These are phyloP conservation scores for Cheilosia variabilis DNA, from an alignment of 2,888 invertebrate species.

Conservation along the genomic window DNA sequence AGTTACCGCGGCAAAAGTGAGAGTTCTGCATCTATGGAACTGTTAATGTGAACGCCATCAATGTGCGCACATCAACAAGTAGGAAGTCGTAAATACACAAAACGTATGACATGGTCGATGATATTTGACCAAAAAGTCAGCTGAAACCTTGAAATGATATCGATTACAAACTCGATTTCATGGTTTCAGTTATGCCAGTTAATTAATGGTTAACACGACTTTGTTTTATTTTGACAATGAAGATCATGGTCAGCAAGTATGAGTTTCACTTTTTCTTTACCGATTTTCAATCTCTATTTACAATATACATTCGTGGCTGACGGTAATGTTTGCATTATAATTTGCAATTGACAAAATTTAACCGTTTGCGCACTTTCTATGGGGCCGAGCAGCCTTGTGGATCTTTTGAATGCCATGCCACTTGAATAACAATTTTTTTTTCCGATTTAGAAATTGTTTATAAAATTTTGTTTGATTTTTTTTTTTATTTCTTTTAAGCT, in stretches of 20 bases:
- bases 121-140: neutral
- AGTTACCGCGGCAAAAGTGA: slow-evolving; percentile 52
- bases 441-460: slow-evolving; percentile 34
- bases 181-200: neutral
- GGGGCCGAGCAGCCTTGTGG: slow-evolving; percentile 36
- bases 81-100: slow-evolving; percentile 42
- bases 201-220: slow-evolving; percentile 27
- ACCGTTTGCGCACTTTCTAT: slow-evolving; percentile 43
- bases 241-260: slow-evolving; percentile 50
- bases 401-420: slow-evolving; percentile 20
- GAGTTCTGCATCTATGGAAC: slow-evolving; percentile 43
- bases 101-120: neutral
- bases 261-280: slow-evolving; percentile 64
- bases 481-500: slow-evolving; percentile 84
- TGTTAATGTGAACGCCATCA: slow-evolving; percentile 25
- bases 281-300: slow-evolving; percentile 46
- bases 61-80: neutral
- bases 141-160: slow-evolving; percentile 45
- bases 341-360: slow-evolving; percentile 47
- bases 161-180: neutral
- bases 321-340: slow-evolving; percentile 21
- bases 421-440: slow-evolving; percentile 32
- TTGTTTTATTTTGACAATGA: slow-evolving; percentile 29
- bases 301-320: neutral
- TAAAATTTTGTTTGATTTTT: slow-evolving; percentile 44